phyloP scores from a whole-genome alignment of 1,140 invertebrate species.

The Anadara kagoshimensis region DNA sequence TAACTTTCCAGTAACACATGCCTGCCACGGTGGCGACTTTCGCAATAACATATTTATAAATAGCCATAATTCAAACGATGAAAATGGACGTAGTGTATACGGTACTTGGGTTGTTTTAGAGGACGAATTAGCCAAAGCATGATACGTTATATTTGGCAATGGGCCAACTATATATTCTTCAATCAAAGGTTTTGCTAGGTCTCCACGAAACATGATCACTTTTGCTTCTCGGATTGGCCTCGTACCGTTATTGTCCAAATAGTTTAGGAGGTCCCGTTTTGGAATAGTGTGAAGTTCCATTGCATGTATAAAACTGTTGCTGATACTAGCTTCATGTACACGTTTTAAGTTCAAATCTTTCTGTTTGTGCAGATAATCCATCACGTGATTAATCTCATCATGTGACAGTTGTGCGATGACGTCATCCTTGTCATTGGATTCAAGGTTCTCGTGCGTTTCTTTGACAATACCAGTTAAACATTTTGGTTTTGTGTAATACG shows the following conservation, averaged over 20 bases:
- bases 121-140: conserved; percentile 37
- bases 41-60: conserved; percentile 50
- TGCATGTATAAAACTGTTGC: conserved; percentile 59
- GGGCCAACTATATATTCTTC: conserved; percentile 66
- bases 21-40: conserved; percentile 36
- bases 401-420: conserved; percentile 46
- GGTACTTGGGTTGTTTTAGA: conserved; percentile 54
- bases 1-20: conserved; percentile 62
- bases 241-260: conserved; percentile 43
- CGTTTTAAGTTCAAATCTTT: conserved; percentile 20
- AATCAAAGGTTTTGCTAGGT: conserved; percentile 48
- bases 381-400: conserved; percentile 44
- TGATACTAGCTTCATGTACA: conserved; percentile 41
- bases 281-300: conserved; percentile 62
- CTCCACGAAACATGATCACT: conserved; percentile 62
- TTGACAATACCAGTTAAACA: no score
- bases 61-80: conserved; percentile 55
- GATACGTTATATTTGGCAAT: conserved; percentile 49
- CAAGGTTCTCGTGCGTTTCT: no score
- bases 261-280: conserved; percentile 51
- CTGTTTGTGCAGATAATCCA: conserved; percentile 43
- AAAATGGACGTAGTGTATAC: conserved; percentile 59
- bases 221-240: conserved; percentile 57
- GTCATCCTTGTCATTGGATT: background rate
- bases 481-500: no score